Conservation (phyloP, 2,888 invertebrate genomes). For the Nymphalis urticae region DNA sequence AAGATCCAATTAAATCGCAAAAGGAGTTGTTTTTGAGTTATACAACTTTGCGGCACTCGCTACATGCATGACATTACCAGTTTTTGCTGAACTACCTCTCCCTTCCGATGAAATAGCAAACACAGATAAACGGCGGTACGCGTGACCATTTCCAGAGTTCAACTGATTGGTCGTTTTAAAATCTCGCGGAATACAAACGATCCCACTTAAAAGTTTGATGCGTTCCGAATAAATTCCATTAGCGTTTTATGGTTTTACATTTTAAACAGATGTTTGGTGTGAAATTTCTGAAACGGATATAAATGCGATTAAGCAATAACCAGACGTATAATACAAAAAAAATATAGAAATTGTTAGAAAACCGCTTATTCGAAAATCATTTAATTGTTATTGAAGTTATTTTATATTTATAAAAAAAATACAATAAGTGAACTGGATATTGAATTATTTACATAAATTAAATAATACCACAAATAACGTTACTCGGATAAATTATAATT, state of each 20-base stretch:
- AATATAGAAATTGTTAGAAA: neutral
- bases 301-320: constrained; percentile 2
- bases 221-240: constrained; percentile 74
- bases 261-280: constrained; percentile 65
- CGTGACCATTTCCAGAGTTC: constrained; percentile 43
- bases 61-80: constrained; percentile 56
- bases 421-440: no score
- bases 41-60: constrained; percentile 54
- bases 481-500: constrained; percentile 12
- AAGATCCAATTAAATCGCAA: constrained; percentile 69
- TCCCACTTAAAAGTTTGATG: constrained; percentile 75
- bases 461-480: neutral
- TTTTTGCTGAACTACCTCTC: constrained; percentile 44
- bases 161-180: constrained; percentile 51
- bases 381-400: no score
- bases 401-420: no score
- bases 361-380: neutral
- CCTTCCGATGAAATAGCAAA: constrained; percentile 20
- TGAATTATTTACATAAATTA: neutral
- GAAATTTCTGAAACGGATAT: constrained; percentile 26
- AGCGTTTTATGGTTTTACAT: constrained; percentile 71
- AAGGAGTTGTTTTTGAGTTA: constrained; percentile 66
- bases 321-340: neutral
- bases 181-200: constrained; percentile 71
- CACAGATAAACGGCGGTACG: constrained; percentile 33